Evolutionary conservation across 2,113 vertebrate genomes (phyloP), one percentile per base, ranked within the genome.

Genomic region (Indicator maculatus): DNA sequence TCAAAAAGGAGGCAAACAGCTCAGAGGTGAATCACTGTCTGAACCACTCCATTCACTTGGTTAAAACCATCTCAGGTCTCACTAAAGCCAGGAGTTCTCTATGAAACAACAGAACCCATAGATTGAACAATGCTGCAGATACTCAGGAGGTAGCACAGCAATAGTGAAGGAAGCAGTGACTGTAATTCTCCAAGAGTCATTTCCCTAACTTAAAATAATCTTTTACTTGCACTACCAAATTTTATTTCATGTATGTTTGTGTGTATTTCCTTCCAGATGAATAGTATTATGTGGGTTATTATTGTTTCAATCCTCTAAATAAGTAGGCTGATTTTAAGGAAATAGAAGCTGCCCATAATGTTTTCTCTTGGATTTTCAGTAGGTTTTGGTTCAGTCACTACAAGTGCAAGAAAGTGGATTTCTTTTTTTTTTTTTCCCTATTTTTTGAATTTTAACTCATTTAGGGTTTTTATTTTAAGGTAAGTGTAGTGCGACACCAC

Each of bases 381-480:
- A 5, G 47, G 61, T 50, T 65, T 56, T 77, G 7, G 5, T 71
- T 90, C 55, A 67, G 72, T 78, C 9, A 72, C 28, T 70, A 58
- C 9, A 50, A 58, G 23, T 38, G 17, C 19, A 79, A 64, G 15
- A 38, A 81, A 33, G 19, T 30, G 19, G 2, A 0, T 26, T 55
- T 53, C 55, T 55, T 44, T 14, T 15, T 31, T 16, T 55, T 55
- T 8, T 16, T 55, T 55, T 8, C 21, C 7, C 31, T 69, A 27
- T 63, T 30, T 80, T 39, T 39, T 8, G 36, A 36, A 36, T 41
- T 41, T 41, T 41, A 41, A 41, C 39, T 10, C 12, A 13, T 27
- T 70, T 31, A 8, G 2, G 2, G 1, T 20, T 11, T 12, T 33
- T 71, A 21, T 63, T n/a, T 39, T 44, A 6, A 24, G 2, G 1